Base-by-base conservation (phyloP, 2,888 invertebrate genomes). In the Scaeva pyrastri region DNA sequence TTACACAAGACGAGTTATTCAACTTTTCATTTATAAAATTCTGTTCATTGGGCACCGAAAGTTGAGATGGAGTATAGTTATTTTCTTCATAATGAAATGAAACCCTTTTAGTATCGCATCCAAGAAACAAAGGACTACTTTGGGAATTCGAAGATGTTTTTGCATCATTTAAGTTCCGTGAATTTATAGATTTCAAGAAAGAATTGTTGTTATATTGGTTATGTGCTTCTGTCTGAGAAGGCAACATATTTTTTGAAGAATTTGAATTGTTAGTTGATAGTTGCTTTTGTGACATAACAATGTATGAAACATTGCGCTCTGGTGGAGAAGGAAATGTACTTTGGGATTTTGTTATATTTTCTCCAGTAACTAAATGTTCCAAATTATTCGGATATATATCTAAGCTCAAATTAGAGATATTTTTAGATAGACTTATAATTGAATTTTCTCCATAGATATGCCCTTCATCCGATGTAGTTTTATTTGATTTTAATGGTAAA, bases 301-400 rank as follows among this genome's bases (percentile, higher is more conserved):
- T 95, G 92, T 97, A 98, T 52, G 97, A 97, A 31, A 97, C 97
- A 78, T 97, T 97, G 86, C 98, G 94, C 91, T 97, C 97, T 2
- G 98, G 98, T 23, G 97, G 97, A 45, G 78, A 19, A 68, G 26
- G 11, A 39, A 73, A 36, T 48, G 43, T n/a, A 45, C 39, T 80
- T 48, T 19, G 56, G 1, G 60, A 43, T 58, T 62, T 64, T 31
- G 31, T 26, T 11, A 16, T 23, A 6, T 52, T 50, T 39, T 78
- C 74, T 45, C 43, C 8, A 31, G 66, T 41, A 11, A 43, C 41
- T 36, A 50, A 23, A 8, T 41, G 31, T 12, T 66, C 75, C 21
- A 60, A 73, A 19, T 19, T 76, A 10, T 73, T 79, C 10, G 43
- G 23, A 26, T 82, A 64, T 1, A 64, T 66, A 74, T 60, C 79